Evolutionary conservation across 2,113 vertebrate genomes (phyloP).

Genomic region (Atherinomorus stipes): DNA sequence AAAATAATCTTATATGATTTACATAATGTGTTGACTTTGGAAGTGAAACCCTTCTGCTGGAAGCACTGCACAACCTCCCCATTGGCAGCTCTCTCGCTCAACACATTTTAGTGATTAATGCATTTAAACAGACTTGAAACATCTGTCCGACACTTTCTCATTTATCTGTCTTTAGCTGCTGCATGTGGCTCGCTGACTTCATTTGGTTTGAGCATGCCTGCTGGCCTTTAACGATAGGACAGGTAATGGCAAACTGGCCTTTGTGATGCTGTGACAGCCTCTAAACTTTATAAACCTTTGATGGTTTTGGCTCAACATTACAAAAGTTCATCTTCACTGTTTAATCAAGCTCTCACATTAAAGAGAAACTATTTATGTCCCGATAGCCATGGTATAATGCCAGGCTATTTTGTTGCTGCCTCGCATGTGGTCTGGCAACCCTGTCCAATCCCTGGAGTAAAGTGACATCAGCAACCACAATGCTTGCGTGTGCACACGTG

Average conservation of each 20-base stretch:
- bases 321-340: constrained; percentile 38
- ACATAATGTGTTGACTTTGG: constrained; percentile 83
- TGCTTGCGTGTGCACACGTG: constrained; percentile 55
- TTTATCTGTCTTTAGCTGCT: constrained; percentile 44
- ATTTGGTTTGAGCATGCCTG: constrained; percentile 24
- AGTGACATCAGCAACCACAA: constrained; percentile 69
- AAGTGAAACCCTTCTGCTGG: constrained; percentile 62
- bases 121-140: constrained; percentile 65
- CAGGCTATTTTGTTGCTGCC: constrained; percentile 46
- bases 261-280: constrained; percentile 36
- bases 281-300: constrained; percentile 30
- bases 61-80: constrained; percentile 55
- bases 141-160: constrained; percentile 70
- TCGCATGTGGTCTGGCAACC: constrained; percentile 50
- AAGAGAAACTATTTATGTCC: constrained; percentile 31
- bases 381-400: constrained; percentile 42
- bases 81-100: constrained; percentile 65
- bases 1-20: constrained; percentile 76
- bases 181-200: constrained; percentile 8
- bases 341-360: constrained; percentile 38
- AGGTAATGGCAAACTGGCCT: constrained; percentile 50
- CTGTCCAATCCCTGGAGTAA: constrained; percentile 49
- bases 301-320: constrained; percentile 47
- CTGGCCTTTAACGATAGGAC: constrained; percentile 39
- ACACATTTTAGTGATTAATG: constrained; percentile 78